Base-by-base conservation (phyloP, 2,888 invertebrate genomes). In the Tipula vernalis region DNA sequence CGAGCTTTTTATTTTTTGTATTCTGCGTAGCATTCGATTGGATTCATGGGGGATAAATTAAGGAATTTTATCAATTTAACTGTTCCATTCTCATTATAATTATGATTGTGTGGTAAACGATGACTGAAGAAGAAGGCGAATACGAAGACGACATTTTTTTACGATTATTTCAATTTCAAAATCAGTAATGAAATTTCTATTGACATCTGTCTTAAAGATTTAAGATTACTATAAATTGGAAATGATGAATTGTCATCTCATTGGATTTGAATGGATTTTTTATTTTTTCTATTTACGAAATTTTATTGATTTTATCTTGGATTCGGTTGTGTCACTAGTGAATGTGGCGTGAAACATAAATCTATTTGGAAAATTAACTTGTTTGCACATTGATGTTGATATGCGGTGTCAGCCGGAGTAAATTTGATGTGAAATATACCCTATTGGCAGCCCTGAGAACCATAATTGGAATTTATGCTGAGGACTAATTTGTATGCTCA, bases 81-180 rank as follows among this genome's bases (percentile, higher is more conserved):
- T 10, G 28, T 71, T 71, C 71, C 71, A 71, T 28, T 71, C 71
- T 71, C 71, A 71, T 71, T 71, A 71, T 10, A 71, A 71, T 71
- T 71, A 71, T 71, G 71, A 71, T 71, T 71, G 71, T 71, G 71
- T 71, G 71, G 71, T 71, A 71, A 71, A 71, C 71, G 71, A 71
- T 10, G 71, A 28, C 8, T 28, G 5, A 51, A n/a, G n/a, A 15
- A 13, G 51, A 51, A n/a, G 51, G 5, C 51, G n/a, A n/a, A 39
- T 2, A 39, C 5, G 39, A 39, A 39, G 3, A 39, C 28, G 28
- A 28, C 28, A 28, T 71, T 10, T 71, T 71, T 71, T 28, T 71
- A 10, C 71, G 71, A 28, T 71, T 71, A 71, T 71, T 71, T 71
- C 71, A 71, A 71, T 71, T 18, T 71, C 28, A 71, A 28, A 28